phyloP scores from a whole-genome alignment of 2,888 invertebrate genomes.

The Torymus auratus region DNA sequence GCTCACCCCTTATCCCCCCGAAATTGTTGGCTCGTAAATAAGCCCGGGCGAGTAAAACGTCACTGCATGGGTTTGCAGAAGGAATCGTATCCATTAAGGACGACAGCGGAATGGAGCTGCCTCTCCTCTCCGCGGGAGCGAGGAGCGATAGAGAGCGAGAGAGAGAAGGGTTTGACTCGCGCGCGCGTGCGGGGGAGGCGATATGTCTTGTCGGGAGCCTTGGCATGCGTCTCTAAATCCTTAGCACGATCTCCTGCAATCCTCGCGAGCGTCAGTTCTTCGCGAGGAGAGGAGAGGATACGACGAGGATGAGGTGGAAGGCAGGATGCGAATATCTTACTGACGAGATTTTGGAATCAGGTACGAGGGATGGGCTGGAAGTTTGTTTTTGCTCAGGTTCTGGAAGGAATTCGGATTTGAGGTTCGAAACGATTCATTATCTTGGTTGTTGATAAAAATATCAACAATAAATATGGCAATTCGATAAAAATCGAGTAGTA shows the following conservation, averaged over 20 bases:
- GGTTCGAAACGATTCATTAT: too few species aligned
- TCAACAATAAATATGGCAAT: too few species aligned
- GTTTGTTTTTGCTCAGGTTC: too few species aligned
- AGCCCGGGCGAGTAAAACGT: slow-evolving; percentile 53
- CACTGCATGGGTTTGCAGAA: slow-evolving; percentile 52
- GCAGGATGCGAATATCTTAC: too few species aligned
- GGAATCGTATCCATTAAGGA: slow-evolving; percentile 61
- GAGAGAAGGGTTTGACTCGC: slow-evolving; percentile 11
- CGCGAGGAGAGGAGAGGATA: slow-evolving; percentile 27
- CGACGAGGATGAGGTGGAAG: neutral
- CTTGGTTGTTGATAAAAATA: too few species aligned
- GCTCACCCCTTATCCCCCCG: neutral
- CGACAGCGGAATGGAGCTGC: slow-evolving; percentile 54
- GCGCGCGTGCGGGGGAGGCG: slow-evolving; percentile 32
- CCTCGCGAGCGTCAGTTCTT: slow-evolving; percentile 35
- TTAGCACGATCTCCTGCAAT: slow-evolving; percentile 61
- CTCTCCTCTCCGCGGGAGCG: slow-evolving; percentile 21
- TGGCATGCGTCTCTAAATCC: slow-evolving; percentile 62
- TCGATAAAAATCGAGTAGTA: too few species aligned
- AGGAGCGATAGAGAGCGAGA: slow-evolving; percentile 43
- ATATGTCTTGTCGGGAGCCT: slow-evolving; percentile 54
- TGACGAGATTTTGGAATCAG: too few species aligned
- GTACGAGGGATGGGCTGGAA: too few species aligned
- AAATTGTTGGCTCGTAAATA: slow-evolving; percentile 58
- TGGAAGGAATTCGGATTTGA: too few species aligned